Evolutionary conservation across 1,140 invertebrate species (phyloP), one percentile per base, ranked within the genome.

Genomic region (Plectrocnemia conspersa): DNA sequence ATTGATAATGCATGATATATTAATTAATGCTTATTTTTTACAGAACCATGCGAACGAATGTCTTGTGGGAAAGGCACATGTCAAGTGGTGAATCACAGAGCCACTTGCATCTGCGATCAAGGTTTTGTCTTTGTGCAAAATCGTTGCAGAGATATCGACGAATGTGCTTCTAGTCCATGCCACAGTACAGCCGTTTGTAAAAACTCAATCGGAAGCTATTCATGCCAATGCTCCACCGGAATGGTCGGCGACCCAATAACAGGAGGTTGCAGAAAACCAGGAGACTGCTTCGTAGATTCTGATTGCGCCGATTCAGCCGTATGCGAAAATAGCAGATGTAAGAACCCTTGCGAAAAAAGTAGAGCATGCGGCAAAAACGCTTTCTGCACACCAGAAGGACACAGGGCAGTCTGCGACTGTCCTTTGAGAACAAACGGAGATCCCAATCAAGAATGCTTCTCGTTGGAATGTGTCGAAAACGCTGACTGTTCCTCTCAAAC

Each of bases 81-180:
- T 56, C 70, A 79, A 52, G 82, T 85, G 4, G 66, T 78, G 41
- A 75, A 86, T 56, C 90, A 93, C 65, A 72, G 79, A 58, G 79
- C 80, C 1, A 59, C 81, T 1, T 94, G 91, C 62, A 75, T 78
- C 24, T 95, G 92, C 70, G 76, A 80, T 55, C 65, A 79, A 24
- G 91, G 91, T 22, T 94, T 83, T 64, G 72, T 80, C 18, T 68
- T 87, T 22, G 64, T 74, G 15, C 80, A 80, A 50, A 81, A 82
- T 38, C 79, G 77, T 21, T 94, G 91, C 66, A 76, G 81, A 47
- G 91, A 94, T 71, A 74, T 91, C 21, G 79, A 94, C 64, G 91
- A 94, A 71, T 94, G 91, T 66, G 53, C 73, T 1, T 66, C 72
- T n/a, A 73, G 73, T 6, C 88, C 89, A 16, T 95, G 91, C 64